Evolutionary conservation across 1,140 invertebrate genomes (phyloP), one percentile per base, ranked within the genome.

Genomic region (Drosophila repleta): DNA sequence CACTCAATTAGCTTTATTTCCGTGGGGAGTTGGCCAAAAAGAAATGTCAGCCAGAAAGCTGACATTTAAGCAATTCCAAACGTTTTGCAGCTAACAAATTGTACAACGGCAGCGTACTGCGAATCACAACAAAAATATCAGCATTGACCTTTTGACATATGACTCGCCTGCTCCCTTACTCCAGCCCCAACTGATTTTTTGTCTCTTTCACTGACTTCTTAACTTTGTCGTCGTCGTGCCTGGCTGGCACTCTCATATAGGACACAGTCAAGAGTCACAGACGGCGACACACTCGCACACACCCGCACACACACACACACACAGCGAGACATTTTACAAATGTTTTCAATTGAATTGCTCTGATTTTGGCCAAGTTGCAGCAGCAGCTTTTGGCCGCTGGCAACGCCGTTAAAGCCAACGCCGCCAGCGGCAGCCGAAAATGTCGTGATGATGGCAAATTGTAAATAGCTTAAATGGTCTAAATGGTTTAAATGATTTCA

Each of bases 391-490:
- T 61, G 52, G 35, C 78, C 75, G 78, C 77, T 90, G 72, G 72
- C 79, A 78, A 60, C 74, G 73, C 78, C 78, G 71, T 76, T 74
- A 64, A 71, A 71, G 72, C 74, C 64, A 73, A 63, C 69, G 64
- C 66, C 66, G 61, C 64, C 67, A 78, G 66, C 75, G 62, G 72
- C 81, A 85, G 81, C 79, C 76, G 82, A 90, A 82, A 87, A 90
- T 90, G 88, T 90, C 88, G 88, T 90, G 88, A 90, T 90, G 88
- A 90, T 90, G 88, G 88, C 88, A 90, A 90, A 90, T 90, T 90
- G 88, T 90, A 90, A 90, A 90, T 90, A 90, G 88, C 83, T 90
- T 90, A 90, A 90, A 90, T 90, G 87, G 87, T 85, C 84, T 84
- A 88, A 88, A 88, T 89, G 84, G 84, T 89, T 88, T 88, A 88